Conservation (phyloP, 2,113 vertebrate species). For the Periophthalmus modestus region DNA sequence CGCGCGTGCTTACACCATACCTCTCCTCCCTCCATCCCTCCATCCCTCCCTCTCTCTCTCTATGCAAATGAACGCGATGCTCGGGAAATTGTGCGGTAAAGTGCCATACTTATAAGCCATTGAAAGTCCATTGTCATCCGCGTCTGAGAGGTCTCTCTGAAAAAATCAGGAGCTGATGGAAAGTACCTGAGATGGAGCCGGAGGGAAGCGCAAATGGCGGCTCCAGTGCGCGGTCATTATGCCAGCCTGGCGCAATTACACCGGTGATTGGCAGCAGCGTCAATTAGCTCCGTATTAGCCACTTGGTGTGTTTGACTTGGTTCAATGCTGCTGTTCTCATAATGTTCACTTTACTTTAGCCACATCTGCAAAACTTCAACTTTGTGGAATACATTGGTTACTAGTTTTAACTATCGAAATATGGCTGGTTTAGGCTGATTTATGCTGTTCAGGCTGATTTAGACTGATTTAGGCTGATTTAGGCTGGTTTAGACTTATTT, state of each 20-base stretch:
- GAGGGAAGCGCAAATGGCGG: constrained; percentile 40
- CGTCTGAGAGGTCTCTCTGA: constrained; percentile 71
- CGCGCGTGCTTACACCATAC: constrained; percentile 26
- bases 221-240: constrained; percentile 49
- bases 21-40: constrained; percentile 22
- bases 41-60: constrained; percentile 49
- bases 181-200: constrained; percentile 62
- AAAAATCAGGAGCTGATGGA: constrained; percentile 70
- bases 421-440: too few relatives aligned
- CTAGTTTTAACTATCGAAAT: too few relatives aligned
- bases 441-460: too few relatives aligned
- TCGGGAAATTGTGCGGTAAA: constrained; percentile 58
- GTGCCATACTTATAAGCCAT: constrained; percentile 67
- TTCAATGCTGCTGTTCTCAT: constrained; percentile 25
- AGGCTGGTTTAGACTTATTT: too few relatives aligned
- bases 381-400: not conserved
- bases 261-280: constrained; percentile 63
- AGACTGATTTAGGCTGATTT: too few relatives aligned
- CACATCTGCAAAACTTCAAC: not conserved
- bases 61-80: constrained; percentile 57
- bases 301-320: constrained; percentile 29
- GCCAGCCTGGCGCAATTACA: constrained; percentile 62
- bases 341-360: constrained; percentile 5
- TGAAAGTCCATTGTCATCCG: constrained; percentile 67
- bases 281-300: constrained; percentile 55